A percentile compares a stretch with the other conserved stretches of the same genome.
phyloP scores from a whole-genome alignment of 2,797 vertebrate genomes.

The Malurus splendens region DNA sequence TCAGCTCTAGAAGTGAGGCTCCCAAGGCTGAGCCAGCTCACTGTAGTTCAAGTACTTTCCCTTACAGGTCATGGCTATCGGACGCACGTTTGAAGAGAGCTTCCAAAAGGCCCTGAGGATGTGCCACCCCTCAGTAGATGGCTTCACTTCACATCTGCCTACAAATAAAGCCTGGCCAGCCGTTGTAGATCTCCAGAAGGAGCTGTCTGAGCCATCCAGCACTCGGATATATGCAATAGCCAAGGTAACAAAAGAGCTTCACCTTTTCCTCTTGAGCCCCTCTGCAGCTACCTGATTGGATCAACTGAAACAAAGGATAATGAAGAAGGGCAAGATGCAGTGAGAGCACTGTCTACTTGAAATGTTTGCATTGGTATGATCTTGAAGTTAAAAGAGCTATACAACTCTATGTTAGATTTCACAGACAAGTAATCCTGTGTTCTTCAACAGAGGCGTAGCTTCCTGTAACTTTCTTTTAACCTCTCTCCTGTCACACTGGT shows the following conservation, averaged over 20 bases:
- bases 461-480: background rate
- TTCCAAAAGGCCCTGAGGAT: constrained; percentile 93
- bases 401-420: background rate
- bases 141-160: constrained; percentile 84
- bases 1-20: background rate
- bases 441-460: background rate
- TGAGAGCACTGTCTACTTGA: background rate
- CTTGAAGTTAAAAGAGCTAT: background rate
- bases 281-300: background rate
- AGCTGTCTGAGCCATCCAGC: constrained; percentile 86
- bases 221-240: constrained; percentile 87
- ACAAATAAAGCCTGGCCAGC: constrained; percentile 85
- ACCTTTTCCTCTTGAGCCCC: background rate
- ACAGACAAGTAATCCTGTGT: background rate
- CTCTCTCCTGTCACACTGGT: background rate
- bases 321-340: background rate
- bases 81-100: constrained; percentile 91
- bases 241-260: constrained; percentile 74
- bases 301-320: background rate
- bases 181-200: constrained; percentile 75
- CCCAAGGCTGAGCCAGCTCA: background rate
- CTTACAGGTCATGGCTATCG: constrained; percentile 89
- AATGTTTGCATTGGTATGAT: background rate
- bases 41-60: background rate
- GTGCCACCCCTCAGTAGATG: constrained; percentile 90